phyloP scores from a whole-genome alignment of 2,888 invertebrate genomes.

The Melinaea menophilus region DNA sequence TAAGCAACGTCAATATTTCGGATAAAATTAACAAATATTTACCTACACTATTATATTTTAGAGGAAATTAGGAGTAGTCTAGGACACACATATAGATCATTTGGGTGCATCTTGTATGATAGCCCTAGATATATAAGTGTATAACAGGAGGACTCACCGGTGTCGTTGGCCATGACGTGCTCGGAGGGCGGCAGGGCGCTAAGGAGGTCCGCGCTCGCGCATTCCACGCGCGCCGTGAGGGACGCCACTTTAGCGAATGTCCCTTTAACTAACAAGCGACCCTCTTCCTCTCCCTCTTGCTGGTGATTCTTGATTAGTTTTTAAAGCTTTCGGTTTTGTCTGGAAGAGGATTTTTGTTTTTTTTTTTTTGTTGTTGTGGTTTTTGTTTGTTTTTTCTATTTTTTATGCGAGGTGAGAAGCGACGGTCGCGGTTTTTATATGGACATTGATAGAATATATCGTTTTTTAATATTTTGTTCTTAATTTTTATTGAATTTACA shows the following conservation, averaged over 20 bases:
- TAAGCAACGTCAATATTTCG: too few species aligned
- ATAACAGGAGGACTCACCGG: slow-evolving; percentile 54
- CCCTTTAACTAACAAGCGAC: slow-evolving; percentile 18
- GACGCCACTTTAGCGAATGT: slow-evolving; percentile 66
- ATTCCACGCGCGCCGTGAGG: slow-evolving; percentile 67
- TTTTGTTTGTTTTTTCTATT: slow-evolving; percentile 6
- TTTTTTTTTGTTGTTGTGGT: slow-evolving; percentile 5
- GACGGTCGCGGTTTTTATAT: slow-evolving; percentile 11
- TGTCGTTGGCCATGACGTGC: slow-evolving; percentile 75
- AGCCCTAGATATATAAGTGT: not conserved
- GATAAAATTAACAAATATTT: too few species aligned
- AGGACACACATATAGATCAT: too few species aligned
- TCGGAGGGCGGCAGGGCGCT: slow-evolving; percentile 75
- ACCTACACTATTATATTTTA: too few species aligned
- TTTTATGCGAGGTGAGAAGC: slow-evolving; percentile 14
- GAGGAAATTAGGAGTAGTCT: too few species aligned
- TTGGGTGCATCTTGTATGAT: too few species aligned
- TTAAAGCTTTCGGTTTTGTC: slow-evolving; percentile 26
- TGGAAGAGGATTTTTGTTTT: slow-evolving; percentile 22
- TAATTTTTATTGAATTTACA: too few species aligned
- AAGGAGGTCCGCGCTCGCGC: slow-evolving; percentile 71
- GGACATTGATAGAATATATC: not conserved
- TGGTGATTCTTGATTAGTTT: slow-evolving; percentile 14
- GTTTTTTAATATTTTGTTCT: slow-evolving; percentile 4
- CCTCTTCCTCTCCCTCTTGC: slow-evolving; percentile 16